These are phyloP conservation scores for Pristionchus maxplancki DNA, from an alignment of 2,888 invertebrate genomes.

Conservation along the genomic window DNA sequence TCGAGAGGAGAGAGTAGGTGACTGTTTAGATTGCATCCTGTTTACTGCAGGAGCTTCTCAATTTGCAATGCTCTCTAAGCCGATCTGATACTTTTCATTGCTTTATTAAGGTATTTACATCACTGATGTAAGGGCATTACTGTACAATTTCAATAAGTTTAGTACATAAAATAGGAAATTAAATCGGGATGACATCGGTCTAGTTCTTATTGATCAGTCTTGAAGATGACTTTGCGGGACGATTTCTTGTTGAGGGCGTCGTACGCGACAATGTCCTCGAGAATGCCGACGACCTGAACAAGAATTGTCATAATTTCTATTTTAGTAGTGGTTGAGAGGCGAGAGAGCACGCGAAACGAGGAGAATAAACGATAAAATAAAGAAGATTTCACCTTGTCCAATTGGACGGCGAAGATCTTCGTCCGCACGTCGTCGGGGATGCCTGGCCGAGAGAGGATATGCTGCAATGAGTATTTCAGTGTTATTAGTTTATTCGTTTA, in stretches of 20 bases:
- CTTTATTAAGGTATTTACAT: conserved; percentile 15
- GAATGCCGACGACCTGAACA: background rate
- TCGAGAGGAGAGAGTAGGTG: background rate
- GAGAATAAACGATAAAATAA: too few relatives aligned
- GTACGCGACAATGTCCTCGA: conserved; percentile 23
- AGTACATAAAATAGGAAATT: background rate
- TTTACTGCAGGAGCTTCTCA: background rate
- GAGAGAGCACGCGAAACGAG: too few relatives aligned
- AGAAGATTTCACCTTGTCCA: background rate
- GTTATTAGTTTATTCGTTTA: too few relatives aligned
- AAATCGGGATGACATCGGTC: background rate
- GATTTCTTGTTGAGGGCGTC: conserved; percentile 9
- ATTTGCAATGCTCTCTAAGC: background rate
- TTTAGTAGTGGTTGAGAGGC: too few relatives aligned
- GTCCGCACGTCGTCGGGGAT: background rate
- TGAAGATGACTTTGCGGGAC: background rate
- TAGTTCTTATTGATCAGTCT: background rate
- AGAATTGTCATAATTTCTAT: too few relatives aligned
- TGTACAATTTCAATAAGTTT: background rate
- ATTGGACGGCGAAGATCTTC: conserved; percentile 8
- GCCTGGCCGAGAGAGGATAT: background rate
- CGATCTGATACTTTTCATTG: background rate
- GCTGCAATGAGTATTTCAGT: background rate
- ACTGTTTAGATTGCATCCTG: background rate
- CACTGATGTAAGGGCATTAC: background rate